Base-by-base conservation (phyloP, 1,140 invertebrate species). In the Diorhabda elongata region DNA sequence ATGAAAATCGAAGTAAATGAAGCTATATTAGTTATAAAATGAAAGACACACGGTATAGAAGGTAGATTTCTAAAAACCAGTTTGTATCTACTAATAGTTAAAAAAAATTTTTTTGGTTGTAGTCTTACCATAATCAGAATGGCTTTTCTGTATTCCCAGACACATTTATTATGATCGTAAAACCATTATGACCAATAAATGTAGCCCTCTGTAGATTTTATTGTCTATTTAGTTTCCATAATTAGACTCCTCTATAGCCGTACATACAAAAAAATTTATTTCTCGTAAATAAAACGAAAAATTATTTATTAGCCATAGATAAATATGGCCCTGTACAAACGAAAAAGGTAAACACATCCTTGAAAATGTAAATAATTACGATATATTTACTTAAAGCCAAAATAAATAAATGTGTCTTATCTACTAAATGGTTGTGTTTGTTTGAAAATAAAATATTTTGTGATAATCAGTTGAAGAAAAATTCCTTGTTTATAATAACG, bases 121-220 rank as follows among this genome's bases (percentile, higher is more conserved):
- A 26, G 0, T 26, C 26, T 26, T 26, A 26, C 26, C 26, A 52
- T 52, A 52, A 52, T n/a, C 47, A n/a, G 47, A 52, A 52, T 52
- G 6, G 6, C 6, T n/a, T 52, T 52, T 52, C n/a, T 52, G n/a
- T 8, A 6, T 52, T n/a, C 6, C 47, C 6, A 52, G 47, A 52
- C 47, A 52, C n/a, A n/a, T 52, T 52, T 52, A 52, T n/a, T 52
- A n/a, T 52, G n/a, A 52, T n/a, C n/a, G n/a, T 52, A 52, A 52
- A 52, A 52, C 47, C n/a, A 52, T 52, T 52, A 52, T 52, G 47
- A 52, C 47, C 47, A 52, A 52, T 52, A 52, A 52, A 52, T 52
- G 47, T 52, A 52, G n/a, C 47, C 47, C 47, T 52, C 47, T n/a
- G n/a, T n/a, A 8, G 47, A n/a, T 52, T 52, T 52, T 52, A 52